Base-by-base conservation (phyloP, 2,113 vertebrate species). In the Oryzias celebensis region DNA sequence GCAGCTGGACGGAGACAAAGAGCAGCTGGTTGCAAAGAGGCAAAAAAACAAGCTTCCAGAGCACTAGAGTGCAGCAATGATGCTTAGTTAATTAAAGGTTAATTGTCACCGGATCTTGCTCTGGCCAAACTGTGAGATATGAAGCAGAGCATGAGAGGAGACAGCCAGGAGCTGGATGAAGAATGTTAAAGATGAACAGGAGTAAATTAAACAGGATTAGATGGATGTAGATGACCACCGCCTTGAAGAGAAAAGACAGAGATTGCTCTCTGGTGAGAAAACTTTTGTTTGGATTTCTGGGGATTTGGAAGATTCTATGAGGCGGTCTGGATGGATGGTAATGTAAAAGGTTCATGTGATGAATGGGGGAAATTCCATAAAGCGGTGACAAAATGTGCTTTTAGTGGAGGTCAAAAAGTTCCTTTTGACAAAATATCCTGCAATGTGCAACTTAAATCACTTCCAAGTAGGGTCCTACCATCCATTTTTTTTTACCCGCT, bases 71-170 rank as follows among this genome's bases (percentile, higher is more conserved):
- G 26, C 51, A 76, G 73, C 75, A 73, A 53, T 58, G 62, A 70
- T 49, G 62, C 69, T 77, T 67, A 56, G 74, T 87, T 84, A 82
- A 86, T 87, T 82, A 86, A 75, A 85, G 76, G 69, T 72, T 84
- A 86, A 87, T 85, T 56, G 58, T 62, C 58, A 57, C 84, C 58
- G 65, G 85, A 84, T 83, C 73, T 73, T 47, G 48, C 58, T 58
- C 56, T 18, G 36, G 52, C 75, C 75, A 63, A 68, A 45, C 58
- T 48, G 52, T 22, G 28, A 52, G 23, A 31, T 26, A 17, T 58
- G 52, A 57, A 57, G 60, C 46, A 61, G 66, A 70, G 44, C 61
- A 62, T 53, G 52, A 61, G 48, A 58, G 46, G 26, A 28, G 18
- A n/a, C 45, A 52, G 47, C 52, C 26, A 45, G 17, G 14, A n/a